These are phyloP conservation scores for Myodes glareolus DNA, from an alignment of 2,113 vertebrate genomes.

Conservation along the genomic window DNA sequence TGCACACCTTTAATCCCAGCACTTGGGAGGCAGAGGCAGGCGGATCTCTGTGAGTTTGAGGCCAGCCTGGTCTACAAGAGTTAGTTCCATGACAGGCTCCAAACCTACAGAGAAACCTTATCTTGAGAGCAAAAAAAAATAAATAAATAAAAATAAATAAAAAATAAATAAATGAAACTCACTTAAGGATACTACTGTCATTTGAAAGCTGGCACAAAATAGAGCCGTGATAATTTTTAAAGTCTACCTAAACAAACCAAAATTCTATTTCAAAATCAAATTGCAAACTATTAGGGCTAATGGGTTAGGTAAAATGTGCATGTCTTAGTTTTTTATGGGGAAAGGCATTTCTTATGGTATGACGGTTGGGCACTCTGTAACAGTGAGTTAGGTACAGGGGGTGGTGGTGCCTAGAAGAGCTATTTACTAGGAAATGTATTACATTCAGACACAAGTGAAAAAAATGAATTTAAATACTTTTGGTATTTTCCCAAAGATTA, in stretches of 20 bases:
- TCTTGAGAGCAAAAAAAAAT: no score
- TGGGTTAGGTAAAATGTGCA: background rate
- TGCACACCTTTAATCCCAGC: no score
- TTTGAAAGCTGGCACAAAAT: background rate
- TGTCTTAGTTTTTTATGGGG: constrained; percentile 22
- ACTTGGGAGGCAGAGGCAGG: no score
- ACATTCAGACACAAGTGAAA: constrained; percentile 13
- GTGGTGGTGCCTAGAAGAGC: background rate
- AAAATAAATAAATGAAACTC: background rate
- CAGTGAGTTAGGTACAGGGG: background rate
- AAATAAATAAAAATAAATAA: no score
- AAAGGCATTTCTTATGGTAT: constrained; percentile 20
- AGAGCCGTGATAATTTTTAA: background rate
- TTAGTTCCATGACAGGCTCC: no score
- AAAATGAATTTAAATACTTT: constrained; percentile 44
- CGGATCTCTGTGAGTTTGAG: no score
- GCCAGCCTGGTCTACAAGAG: no score
- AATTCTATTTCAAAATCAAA: constrained; percentile 7
- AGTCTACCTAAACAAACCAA: background rate
- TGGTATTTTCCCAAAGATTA: constrained; percentile 61
- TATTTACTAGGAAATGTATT: background rate
- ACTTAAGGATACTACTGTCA: background rate
- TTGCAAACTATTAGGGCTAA: constrained; percentile 2
- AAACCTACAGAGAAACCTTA: no score
- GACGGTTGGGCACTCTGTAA: background rate